These are phyloP conservation scores for Dasyornis broadbenti DNA, from an alignment of 2,113 vertebrate species.

Conservation along the genomic window DNA sequence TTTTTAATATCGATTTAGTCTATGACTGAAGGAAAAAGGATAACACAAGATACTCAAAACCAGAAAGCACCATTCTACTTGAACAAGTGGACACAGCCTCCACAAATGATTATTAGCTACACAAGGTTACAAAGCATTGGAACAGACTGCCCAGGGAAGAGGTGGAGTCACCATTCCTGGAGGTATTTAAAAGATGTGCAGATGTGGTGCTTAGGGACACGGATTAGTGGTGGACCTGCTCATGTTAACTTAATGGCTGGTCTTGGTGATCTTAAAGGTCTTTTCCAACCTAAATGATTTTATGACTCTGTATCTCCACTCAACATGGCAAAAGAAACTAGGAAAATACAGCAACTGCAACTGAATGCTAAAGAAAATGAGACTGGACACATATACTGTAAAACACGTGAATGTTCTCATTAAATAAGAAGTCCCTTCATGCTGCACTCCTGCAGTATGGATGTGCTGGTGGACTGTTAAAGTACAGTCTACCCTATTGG, in stretches of 20 bases:
- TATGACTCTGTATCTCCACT: not conserved
- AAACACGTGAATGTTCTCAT: not conserved
- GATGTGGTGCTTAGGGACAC: not conserved
- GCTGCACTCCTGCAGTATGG: not conserved
- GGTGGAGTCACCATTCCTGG: not conserved
- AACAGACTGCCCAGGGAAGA: not conserved
- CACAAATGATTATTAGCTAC: not conserved
- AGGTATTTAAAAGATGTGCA: not conserved
- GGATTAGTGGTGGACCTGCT: not conserved
- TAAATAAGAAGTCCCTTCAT: not conserved
- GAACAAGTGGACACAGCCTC: not conserved
- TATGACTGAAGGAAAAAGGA: not conserved
- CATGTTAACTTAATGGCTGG: not conserved
- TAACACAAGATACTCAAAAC: not conserved
- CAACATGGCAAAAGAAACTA: not conserved
- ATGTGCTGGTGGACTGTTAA: not conserved
- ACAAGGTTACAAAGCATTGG: not conserved
- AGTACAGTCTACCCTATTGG: not conserved
- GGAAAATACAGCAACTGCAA: not conserved
- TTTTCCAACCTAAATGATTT: not conserved
- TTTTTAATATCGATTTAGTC: not conserved
- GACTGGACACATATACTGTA: not conserved
- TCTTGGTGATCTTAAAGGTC: not conserved
- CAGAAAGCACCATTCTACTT: not conserved
- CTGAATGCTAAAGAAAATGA: not conserved